Evolutionary conservation across 35 echinoderm and acorn worm species (phyloP), one percentile per base, ranked within the genome.

Genomic region (Diadema setosum): DNA sequence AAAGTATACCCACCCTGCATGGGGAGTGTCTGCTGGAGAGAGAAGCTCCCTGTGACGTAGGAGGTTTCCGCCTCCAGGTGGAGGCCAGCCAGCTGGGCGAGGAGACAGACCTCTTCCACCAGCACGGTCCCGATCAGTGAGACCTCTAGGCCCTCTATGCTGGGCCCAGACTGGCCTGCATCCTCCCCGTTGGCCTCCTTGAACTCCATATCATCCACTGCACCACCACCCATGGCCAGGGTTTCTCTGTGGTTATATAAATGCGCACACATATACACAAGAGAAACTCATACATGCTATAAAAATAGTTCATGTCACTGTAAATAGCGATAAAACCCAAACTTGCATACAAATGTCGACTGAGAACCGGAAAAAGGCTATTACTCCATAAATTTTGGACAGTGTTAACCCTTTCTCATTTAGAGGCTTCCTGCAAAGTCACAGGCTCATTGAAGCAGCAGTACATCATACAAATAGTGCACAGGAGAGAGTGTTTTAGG

Each of bases 81-180:
- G 5, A 98, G 89, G 29, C 96, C 92, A 45, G 92, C 96, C 23
- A 98, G 83, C 76, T 94, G 89, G 6, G 92, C 93, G 37, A 94
- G 81, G 17, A 98, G 36, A 43, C 87, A 87, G 45, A 93, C 64
- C 65, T 93, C 91, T 56, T 93, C 95, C n/a, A 97, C 85, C n/a
- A 78, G 67, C 24, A 90, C 46, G 46, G 91, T 87, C 5, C 39
- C 61, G 46, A 93, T 80, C 55, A 88, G 42, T 36, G 80, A 65
- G 17, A 88, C 84, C 42, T 86, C 45, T 0, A 78, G 70, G 45
- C 52, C 64, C 82, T 37, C 48, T n/a, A 48, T 32, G 39, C 75
- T 58, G 40, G 23, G 45, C n/a, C 40, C 44, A 21, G 40, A 11
- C 43, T 82, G 80, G 56, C 23, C 45, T 44, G 58, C 58, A 1